These are phyloP conservation scores for Tinea semifulvella DNA, from an alignment of 2,888 invertebrate genomes.

Conservation along the genomic window DNA sequence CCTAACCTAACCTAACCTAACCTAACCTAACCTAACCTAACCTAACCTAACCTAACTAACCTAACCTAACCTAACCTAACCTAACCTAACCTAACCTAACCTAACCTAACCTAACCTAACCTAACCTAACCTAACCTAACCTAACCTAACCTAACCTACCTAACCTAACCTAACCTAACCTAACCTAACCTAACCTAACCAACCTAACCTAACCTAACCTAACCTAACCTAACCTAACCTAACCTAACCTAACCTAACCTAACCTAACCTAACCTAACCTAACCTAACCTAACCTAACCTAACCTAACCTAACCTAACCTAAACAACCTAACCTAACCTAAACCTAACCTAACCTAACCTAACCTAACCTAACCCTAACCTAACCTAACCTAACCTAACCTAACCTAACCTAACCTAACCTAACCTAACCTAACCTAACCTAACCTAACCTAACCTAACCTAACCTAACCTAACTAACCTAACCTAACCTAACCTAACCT, in stretches of 20 bases:
- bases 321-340: constrained; percentile 11
- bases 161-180: constrained; percentile 14
- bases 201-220: constrained; percentile 11
- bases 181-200: constrained; percentile 14
- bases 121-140: constrained; percentile 18
- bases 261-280: constrained; percentile 14
- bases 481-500: constrained; percentile 15
- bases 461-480: constrained; percentile 12
- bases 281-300: constrained; percentile 14
- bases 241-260: constrained; percentile 14
- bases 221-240: constrained; percentile 13
- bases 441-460: constrained; percentile 10
- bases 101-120: constrained; percentile 16
- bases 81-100: constrained; percentile 14
- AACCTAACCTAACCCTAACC: constrained; percentile 13
- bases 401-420: constrained; percentile 15
- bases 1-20: constrained; percentile 12
- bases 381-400: constrained; percentile 14
- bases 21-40: constrained; percentile 12
- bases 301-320: constrained; percentile 14
- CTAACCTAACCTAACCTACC: constrained; percentile 18
- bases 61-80: constrained; percentile 15
- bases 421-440: constrained; percentile 15
- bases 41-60: constrained; percentile 13
- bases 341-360: constrained; percentile 7